Evolutionary conservation across 2,888 invertebrate genomes (phyloP).

Genomic region (Byasa hedistus): DNA sequence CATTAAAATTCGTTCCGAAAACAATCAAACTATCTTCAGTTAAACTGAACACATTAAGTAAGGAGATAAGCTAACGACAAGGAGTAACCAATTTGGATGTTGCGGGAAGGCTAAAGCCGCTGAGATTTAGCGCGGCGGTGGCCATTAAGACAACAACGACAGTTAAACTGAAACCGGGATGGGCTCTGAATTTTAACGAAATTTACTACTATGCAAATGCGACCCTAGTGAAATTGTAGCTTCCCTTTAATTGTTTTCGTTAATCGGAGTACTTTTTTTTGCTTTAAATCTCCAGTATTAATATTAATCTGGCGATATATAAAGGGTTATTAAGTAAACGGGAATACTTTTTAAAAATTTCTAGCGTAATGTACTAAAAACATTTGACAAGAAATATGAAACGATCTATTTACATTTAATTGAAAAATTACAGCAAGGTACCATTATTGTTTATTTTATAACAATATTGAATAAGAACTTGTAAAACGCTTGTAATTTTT

Average conservation of each 20-base stretch:
- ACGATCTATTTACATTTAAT: too few relatives aligned
- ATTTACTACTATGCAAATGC: conserved; percentile 52
- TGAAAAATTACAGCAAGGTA: too few relatives aligned
- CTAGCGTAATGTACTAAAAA: too few relatives aligned
- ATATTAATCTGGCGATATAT: too few relatives aligned
- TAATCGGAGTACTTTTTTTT: conserved; percentile 4
- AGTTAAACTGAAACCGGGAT: conserved; percentile 53
- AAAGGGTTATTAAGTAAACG: too few relatives aligned
- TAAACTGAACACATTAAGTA: conserved; percentile 39
- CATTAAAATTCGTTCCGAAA: conserved; percentile 28
- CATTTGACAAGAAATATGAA: too few relatives aligned
- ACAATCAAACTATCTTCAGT: conserved; percentile 31
- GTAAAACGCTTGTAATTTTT: too few relatives aligned
- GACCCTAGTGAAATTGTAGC: conserved; percentile 38
- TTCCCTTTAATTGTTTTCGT: conserved; percentile 13
- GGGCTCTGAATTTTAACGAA: conserved; percentile 52
- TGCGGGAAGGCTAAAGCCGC: conserved; percentile 52
- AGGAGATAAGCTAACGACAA: conserved; percentile 54
- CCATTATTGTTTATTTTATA: too few relatives aligned
- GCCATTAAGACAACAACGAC: conserved; percentile 54
- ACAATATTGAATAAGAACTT: too few relatives aligned
- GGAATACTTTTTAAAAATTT: too few relatives aligned
- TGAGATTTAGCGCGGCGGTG: conserved; percentile 54
- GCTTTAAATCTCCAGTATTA: background rate
- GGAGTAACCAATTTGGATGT: conserved; percentile 57